Percentiles rank a stretch among this genome's conserved stretches.
phyloP scores from a whole-genome alignment of 2,888 invertebrate genomes.

The Rosalia funebris region DNA sequence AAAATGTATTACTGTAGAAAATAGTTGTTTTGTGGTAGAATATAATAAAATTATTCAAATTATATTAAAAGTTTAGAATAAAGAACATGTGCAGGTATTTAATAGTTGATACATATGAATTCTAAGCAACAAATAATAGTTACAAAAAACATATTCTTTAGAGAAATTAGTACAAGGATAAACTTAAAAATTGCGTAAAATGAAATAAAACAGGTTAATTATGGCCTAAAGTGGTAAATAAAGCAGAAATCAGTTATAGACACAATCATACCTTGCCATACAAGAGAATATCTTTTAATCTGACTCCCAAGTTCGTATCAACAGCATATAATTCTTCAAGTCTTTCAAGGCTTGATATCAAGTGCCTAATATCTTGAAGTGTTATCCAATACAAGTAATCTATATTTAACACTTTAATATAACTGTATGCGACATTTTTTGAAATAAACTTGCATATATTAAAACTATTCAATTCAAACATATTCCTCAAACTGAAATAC shows the following conservation, averaged over 20 bases:
- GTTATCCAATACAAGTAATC: constrained; percentile 9
- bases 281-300: background rate
- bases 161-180: no score
- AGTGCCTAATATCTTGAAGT: constrained; percentile 3
- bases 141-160: no score
- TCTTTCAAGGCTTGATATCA: background rate
- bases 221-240: no score
- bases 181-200: no score
- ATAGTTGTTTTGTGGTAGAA: no score
- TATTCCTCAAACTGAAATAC: background rate
- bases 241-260: no score
- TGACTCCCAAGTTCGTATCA: constrained; percentile 2
- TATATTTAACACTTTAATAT: constrained; percentile 9
- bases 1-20: background rate
- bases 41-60: no score
- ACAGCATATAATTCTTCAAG: constrained; percentile 15
- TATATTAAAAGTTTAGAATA: no score
- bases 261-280: constrained; percentile 5
- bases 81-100: no score
- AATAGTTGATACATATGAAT: no score
- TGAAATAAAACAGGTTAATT: no score
- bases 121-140: no score
- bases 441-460: constrained; percentile 1
- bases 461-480: background rate
- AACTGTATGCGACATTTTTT: background rate